Evolutionary conservation across 2,888 invertebrate species (phyloP).

Genomic region (Polietes domitor): DNA sequence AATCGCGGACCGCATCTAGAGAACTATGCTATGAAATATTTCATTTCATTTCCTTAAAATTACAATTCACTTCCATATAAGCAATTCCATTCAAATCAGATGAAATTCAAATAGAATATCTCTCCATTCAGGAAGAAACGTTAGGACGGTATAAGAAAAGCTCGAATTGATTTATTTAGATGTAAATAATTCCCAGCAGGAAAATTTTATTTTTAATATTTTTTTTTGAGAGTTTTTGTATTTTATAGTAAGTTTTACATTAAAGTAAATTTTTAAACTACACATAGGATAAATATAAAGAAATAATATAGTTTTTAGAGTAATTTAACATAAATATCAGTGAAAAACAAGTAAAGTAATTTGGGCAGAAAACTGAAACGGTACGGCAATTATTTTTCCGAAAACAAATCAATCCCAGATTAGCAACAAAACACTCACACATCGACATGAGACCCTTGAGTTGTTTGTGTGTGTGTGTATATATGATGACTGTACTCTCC

Average conservation of each 20-base stretch:
- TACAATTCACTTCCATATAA: too few species aligned
- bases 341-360: conserved; percentile 1
- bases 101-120: too few species aligned
- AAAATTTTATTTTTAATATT: conserved; percentile 26
- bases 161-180: not conserved
- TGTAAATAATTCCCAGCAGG: conserved; percentile 41
- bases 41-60: too few species aligned
- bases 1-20: too few species aligned
- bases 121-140: too few species aligned
- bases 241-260: conserved; percentile 48
- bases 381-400: not conserved
- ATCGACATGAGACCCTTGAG: not conserved
- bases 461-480: not conserved
- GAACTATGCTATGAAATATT: too few species aligned
- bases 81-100: too few species aligned
- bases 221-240: conserved; percentile 37
- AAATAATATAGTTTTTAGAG: conserved; percentile 32
- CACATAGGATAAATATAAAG: conserved; percentile 54
- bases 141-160: not conserved
- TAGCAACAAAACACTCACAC: not conserved
- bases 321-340: conserved; percentile 58
- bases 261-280: conserved; percentile 54
- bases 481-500: conserved; percentile 18
- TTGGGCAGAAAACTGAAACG: conserved; percentile 12
- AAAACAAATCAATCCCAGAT: not conserved